A percentile compares a stretch with the other conserved stretches of the same genome.
Evolutionary conservation across 2,797 vertebrate genomes (phyloP).

Genomic region (Mormyrus hasselquistii): DNA sequence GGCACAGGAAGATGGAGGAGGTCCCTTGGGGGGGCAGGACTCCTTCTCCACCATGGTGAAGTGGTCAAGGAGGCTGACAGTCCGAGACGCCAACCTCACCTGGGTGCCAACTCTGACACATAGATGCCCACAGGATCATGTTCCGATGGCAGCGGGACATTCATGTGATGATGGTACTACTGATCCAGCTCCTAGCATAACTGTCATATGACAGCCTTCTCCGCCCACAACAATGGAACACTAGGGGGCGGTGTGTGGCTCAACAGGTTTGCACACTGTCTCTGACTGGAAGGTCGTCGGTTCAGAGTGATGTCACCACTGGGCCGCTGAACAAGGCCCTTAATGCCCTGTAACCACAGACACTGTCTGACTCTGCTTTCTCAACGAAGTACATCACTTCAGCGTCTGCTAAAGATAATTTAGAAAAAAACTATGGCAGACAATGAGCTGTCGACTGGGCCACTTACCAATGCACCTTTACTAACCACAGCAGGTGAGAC

Average conservation of each 20-base stretch:
- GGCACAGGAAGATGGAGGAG: not conserved
- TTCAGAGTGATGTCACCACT: not conserved
- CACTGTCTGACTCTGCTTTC: not conserved
- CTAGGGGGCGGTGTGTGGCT: not conserved
- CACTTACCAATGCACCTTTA: not conserved
- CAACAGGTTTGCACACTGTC: not conserved
- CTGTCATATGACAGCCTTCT: not conserved
- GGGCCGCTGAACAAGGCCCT: not conserved
- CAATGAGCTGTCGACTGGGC: not conserved
- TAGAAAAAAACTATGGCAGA: not conserved
- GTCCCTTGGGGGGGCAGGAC: not conserved
- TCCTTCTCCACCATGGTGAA: not conserved
- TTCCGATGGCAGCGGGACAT: not conserved
- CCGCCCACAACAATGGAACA: not conserved
- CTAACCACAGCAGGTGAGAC: not conserved
- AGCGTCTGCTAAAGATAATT: not conserved
- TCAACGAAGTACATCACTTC: not conserved
- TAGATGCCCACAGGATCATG: not conserved
- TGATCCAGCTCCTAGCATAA: not conserved
- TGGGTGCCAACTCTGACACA: not conserved
- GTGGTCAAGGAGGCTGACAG: not conserved
- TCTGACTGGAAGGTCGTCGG: not conserved
- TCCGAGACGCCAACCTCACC: not conserved
- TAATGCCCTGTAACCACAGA: not conserved
- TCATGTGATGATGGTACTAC: not conserved